Conservation (phyloP, 2,113 vertebrate genomes). For the Oryzias javanicus region DNA sequence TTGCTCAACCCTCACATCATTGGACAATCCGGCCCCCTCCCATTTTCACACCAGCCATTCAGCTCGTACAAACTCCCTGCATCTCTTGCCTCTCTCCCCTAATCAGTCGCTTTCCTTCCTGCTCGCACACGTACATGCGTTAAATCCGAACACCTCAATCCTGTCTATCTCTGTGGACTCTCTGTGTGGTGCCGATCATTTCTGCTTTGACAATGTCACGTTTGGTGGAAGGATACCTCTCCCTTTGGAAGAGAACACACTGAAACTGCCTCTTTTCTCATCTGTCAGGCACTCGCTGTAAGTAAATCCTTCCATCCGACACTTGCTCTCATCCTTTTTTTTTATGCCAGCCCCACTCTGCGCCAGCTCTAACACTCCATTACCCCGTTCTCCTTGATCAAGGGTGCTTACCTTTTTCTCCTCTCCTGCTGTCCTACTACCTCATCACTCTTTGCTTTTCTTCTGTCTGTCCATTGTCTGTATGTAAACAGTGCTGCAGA, state of each 20-base stretch:
- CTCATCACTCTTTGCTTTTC: constrained; percentile 16
- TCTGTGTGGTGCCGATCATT: constrained; percentile 23
- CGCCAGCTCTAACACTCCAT: constrained; percentile 14
- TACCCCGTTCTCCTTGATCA: constrained; percentile 5
- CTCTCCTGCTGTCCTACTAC: constrained; percentile 11
- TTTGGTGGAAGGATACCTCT: constrained; percentile 38
- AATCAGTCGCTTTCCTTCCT: constrained; percentile 27
- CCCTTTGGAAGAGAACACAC: constrained; percentile 43
- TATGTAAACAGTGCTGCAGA: constrained; percentile 35
- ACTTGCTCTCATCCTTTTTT: constrained; percentile 7
- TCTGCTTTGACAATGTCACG: constrained; percentile 38
- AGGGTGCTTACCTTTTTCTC: constrained; percentile 14
- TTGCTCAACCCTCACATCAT: constrained; percentile 47
- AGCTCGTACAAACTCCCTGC: constrained; percentile 50
- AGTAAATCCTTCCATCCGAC: constrained; percentile 37
- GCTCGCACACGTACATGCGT: constrained; percentile 36
- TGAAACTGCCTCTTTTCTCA: constrained; percentile 50
- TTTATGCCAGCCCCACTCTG: background rate
- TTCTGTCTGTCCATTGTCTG: constrained; percentile 11
- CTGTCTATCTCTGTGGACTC: constrained; percentile 14
- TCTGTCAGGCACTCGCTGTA: constrained; percentile 51
- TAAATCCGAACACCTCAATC: constrained; percentile 29
- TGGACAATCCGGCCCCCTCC: constrained; percentile 58
- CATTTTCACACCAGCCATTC: constrained; percentile 59
- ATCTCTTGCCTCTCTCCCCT: constrained; percentile 42